Evolutionary conservation across 1,140 invertebrate species (phyloP), one percentile per base, ranked within the genome.

Genomic region (Thalassaphorura encarpata): DNA sequence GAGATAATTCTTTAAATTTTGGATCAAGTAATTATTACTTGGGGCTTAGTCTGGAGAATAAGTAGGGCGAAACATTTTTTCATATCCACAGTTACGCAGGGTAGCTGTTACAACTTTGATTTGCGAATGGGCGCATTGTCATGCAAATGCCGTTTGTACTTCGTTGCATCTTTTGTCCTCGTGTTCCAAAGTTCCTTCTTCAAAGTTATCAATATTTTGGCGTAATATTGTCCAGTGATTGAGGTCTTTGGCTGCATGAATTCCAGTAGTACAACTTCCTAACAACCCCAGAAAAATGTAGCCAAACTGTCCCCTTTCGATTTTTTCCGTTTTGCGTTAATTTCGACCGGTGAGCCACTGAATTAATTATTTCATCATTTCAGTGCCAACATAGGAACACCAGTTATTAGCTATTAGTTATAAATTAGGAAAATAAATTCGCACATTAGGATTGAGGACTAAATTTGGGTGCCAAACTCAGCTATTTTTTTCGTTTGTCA

Each of bases 1-100:
- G n/a, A 62, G 48, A 43, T 36, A 39, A 19, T 56, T 54, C 54
- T 61, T 61, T 18, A 64, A 43, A 28, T 61, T 39, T 27, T 18
- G 24, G 51, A 75, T 75, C 36, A 76, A 62, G 55, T 72, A 66
- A 50, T 60, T 73, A 39, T 76, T 68, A 52, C 61, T 69, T 61
- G 69, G 69, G 53, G 70, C 67, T 8, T 75, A 43, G 63, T 76
- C 72, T 48, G 68, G 70, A 59, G 61, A 70, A 64, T 72, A 75
- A 48, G 69, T 70, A n/a, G 70, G 70, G 66, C 75, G 71, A 52
- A 62, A 51, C 40, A 75, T 54, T 62, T 71, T 65, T 53, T 74
- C 67, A 72, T 69, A 75, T 46, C 66, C 67, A 55, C 73, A 63
- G 65, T 73, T 64, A 33, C 46, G 36, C 41, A 74, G 67, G 68